These are phyloP conservation scores for Sarcophaga rosellei DNA, from an alignment of 2,888 invertebrate species.

Conservation along the genomic window DNA sequence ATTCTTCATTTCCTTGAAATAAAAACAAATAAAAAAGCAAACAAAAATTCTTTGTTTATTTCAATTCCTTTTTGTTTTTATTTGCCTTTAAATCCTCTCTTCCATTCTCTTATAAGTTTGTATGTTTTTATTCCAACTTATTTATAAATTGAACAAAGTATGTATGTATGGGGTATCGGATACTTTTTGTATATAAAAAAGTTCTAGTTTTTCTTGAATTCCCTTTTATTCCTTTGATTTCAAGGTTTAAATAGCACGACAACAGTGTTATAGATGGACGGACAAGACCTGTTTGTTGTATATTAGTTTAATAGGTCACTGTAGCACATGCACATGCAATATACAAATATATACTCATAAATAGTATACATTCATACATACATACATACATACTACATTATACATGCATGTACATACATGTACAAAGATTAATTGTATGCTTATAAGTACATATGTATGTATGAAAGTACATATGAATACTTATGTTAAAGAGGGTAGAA, in stretches of 20 bases:
- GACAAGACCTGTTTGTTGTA: slow-evolving; percentile 62
- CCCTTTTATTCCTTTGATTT: slow-evolving; percentile 36
- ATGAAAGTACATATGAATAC: background rate
- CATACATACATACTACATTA: background rate
- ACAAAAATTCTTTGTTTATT: background rate
- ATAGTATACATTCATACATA: too few species aligned
- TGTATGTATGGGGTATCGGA: background rate
- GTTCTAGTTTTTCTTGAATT: slow-evolving; percentile 29
- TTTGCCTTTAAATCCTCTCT: background rate
- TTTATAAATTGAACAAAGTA: too few species aligned
- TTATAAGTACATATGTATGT: background rate
- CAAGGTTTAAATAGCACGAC: slow-evolving; percentile 58
- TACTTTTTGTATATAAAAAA: slow-evolving; percentile 10
- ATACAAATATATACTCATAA: slow-evolving; percentile 15
- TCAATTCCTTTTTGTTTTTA: background rate
- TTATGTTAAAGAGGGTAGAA: too few species aligned
- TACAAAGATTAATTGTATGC: background rate
- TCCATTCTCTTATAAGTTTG: background rate
- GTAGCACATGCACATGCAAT: slow-evolving; percentile 38
- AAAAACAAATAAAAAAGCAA: background rate
- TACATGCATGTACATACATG: background rate
- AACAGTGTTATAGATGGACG: slow-evolving; percentile 11
- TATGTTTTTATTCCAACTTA: background rate
- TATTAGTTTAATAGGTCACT: slow-evolving; percentile 68
- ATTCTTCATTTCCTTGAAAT: background rate